phyloP scores from a whole-genome alignment of 1,140 invertebrate genomes.

The Pseudomyrmex pallidus region DNA sequence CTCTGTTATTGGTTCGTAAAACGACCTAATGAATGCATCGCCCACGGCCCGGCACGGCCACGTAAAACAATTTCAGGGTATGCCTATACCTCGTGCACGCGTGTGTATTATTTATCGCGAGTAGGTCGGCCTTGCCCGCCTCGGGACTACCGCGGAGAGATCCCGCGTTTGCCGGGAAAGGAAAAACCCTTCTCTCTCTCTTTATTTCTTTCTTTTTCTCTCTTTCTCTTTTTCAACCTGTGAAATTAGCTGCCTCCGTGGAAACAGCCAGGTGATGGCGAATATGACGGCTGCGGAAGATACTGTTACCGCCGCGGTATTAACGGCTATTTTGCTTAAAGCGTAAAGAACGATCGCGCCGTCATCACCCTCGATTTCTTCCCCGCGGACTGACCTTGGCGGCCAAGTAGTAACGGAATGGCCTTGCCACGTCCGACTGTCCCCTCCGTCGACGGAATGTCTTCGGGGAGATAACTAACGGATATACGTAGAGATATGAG shows the following conservation, averaged over 20 bases:
- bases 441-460: background rate
- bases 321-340: constrained; percentile 22
- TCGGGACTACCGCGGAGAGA: constrained; percentile 21
- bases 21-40: constrained; percentile 84
- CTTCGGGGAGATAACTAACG: constrained; percentile 35
- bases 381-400: constrained; percentile 51
- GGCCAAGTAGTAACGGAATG: constrained; percentile 46
- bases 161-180: background rate
- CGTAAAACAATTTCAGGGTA: constrained; percentile 80
- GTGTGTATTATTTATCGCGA: constrained; percentile 74
- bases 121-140: constrained; percentile 71
- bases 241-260: constrained; percentile 58
- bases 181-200: background rate
- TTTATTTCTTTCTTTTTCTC: background rate
- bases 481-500: constrained; percentile 20
- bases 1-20: constrained; percentile 84
- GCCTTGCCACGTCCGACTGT: constrained; percentile 40
- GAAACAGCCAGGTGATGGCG: constrained; percentile 35
- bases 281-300: constrained; percentile 15
- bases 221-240: constrained; percentile 10
- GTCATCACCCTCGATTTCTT: constrained; percentile 59
- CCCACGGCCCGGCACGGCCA: constrained; percentile 71
- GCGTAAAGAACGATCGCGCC: constrained; percentile 38
- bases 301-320: constrained; percentile 36
- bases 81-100: constrained; percentile 43